Evolutionary conservation across 1,140 invertebrate species (phyloP).

Genomic region (Drosophila sp.): DNA sequence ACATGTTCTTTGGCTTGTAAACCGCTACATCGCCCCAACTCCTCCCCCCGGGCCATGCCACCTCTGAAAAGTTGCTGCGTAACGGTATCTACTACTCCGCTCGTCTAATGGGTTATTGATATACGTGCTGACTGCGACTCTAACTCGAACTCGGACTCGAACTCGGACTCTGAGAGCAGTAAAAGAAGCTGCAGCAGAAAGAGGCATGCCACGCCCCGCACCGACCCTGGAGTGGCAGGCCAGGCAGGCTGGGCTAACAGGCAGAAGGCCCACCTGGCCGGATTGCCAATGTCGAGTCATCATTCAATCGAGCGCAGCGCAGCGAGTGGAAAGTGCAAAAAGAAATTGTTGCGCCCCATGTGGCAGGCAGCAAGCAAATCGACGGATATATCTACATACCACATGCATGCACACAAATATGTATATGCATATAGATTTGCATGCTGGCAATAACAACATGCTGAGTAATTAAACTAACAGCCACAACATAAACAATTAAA

Average conservation of each 20-base stretch:
- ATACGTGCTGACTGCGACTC: conserved; percentile 39
- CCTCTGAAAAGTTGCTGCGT: conserved; percentile 66
- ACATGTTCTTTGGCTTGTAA: conserved; percentile 49
- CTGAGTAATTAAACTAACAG: conserved; percentile 72
- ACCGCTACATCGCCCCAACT: conserved; percentile 23
- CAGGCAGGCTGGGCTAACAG: background rate
- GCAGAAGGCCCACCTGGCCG: conserved; percentile 25
- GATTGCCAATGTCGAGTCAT: conserved; percentile 30
- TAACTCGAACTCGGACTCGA: background rate
- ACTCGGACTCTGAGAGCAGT: background rate
- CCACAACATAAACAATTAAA: conserved; percentile 40
- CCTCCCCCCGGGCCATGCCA: background rate
- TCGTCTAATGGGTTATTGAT: conserved; percentile 67
- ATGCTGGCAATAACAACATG: conserved; percentile 59
- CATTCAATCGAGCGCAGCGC: conserved; percentile 48
- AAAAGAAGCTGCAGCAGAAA: background rate
- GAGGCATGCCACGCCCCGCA: conserved; percentile 28
- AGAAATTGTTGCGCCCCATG: conserved; percentile 53
- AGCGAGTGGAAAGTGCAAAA: conserved; percentile 62
- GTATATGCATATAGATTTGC: conserved; percentile 40
- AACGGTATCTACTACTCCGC: conserved; percentile 72
- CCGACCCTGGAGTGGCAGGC: background rate
- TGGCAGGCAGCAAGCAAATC: conserved; percentile 26
- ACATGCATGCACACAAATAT: conserved; percentile 7
- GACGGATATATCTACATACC: conserved; percentile 9